Conservation (phyloP, 2,888 invertebrate genomes). For the Melanchra persicariae region DNA sequence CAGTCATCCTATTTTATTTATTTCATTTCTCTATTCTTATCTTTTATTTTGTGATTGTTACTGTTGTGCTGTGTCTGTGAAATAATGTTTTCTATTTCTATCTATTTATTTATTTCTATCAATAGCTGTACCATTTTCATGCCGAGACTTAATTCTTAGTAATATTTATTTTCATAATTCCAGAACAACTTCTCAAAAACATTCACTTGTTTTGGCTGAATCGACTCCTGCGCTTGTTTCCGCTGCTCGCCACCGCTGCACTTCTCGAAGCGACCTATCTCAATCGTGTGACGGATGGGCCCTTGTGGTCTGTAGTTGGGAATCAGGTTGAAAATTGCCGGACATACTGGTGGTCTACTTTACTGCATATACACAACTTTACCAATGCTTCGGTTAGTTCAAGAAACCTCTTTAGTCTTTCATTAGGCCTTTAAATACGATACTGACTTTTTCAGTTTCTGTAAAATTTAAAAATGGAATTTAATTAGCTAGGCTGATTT, state of each 20-base stretch:
- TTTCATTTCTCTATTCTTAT: too few relatives aligned
- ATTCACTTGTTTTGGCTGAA: constrained; percentile 79
- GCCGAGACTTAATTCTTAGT: too few relatives aligned
- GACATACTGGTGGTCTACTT: constrained; percentile 77
- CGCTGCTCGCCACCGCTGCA: constrained; percentile 72
- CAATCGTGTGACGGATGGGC: constrained; percentile 75
- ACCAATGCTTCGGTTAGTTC: constrained; percentile 59
- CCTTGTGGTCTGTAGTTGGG: constrained; percentile 67
- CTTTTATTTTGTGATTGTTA: too few relatives aligned
- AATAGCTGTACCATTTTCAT: too few relatives aligned
- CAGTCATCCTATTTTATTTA: too few relatives aligned
- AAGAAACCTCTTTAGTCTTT: too few relatives aligned
- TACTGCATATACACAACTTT: constrained; percentile 79
- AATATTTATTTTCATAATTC: constrained; percentile 7
- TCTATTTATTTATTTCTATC: too few relatives aligned
- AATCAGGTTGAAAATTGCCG: constrained; percentile 69
- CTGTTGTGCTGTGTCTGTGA: too few relatives aligned
- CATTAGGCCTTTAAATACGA: constrained; percentile 23
- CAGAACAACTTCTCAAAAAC: constrained; percentile 70
- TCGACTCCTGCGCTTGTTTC: constrained; percentile 79
- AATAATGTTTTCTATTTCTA: too few relatives aligned
- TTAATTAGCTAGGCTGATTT: too few relatives aligned
- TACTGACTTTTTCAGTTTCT: too few relatives aligned
- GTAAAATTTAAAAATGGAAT: too few relatives aligned
- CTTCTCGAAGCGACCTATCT: constrained; percentile 74